phyloP scores from a whole-genome alignment of 2,113 vertebrate species.

The Lynx canadensis region DNA sequence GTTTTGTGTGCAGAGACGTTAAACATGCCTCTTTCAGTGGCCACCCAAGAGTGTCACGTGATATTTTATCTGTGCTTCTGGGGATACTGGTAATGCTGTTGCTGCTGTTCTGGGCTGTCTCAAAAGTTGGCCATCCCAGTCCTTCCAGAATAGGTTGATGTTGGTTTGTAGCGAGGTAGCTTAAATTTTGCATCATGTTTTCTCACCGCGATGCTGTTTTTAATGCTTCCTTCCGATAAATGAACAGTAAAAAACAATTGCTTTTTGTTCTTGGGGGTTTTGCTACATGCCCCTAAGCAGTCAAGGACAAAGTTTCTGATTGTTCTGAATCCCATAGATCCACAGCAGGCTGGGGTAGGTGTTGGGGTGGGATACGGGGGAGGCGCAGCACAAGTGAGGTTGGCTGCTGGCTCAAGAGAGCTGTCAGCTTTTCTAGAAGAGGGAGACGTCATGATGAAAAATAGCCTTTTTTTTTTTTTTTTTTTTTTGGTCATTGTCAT shows the following conservation, averaged over 20 bases:
- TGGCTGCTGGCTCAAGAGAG: background rate
- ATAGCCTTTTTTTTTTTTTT: background rate
- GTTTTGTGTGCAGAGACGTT: slow-evolving; percentile 38
- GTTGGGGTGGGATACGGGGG: rapidly evolving
- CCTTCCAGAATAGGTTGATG: background rate
- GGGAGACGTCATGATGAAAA: background rate
- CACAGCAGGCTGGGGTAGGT: background rate
- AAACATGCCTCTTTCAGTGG: background rate
- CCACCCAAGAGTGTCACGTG: slow-evolving; percentile 26
- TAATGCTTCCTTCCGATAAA: background rate
- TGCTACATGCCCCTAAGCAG: background rate
- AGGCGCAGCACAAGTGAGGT: too few species aligned
- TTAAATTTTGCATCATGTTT: background rate
- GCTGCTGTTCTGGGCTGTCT: background rate
- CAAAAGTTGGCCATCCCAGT: background rate
- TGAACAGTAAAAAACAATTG: background rate
- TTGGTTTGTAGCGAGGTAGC: background rate
- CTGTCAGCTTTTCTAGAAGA: background rate
- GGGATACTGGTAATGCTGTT: background rate
- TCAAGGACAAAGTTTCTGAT: background rate
- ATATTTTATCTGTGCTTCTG: background rate
- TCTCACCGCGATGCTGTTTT: background rate
- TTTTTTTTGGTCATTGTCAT: background rate
- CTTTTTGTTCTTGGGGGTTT: background rate
- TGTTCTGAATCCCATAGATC: background rate